These are phyloP conservation scores for Epistrophe eligans DNA, from an alignment of 2,888 invertebrate species.

Conservation along the genomic window DNA sequence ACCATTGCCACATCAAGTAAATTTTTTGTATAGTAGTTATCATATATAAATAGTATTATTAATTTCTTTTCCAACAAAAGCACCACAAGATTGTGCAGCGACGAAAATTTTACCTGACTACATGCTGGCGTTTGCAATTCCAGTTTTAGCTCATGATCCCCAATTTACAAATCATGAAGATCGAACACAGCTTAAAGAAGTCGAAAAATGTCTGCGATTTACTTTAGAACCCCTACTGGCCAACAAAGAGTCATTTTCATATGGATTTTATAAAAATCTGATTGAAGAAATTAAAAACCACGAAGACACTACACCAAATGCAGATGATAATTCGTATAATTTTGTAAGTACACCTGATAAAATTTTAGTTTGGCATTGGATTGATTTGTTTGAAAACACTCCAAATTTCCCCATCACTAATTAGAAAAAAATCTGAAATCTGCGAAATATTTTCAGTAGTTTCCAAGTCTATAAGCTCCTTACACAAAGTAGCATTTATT, in stretches of 20 bases:
- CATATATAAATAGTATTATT: not conserved
- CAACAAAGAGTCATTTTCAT: slow-evolving; percentile 97
- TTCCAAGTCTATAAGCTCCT: no score
- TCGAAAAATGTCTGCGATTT: slow-evolving; percentile 96
- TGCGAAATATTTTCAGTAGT: no score
- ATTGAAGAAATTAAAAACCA: slow-evolving; percentile 97
- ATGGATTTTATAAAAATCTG: slow-evolving; percentile 96
- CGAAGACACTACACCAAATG: slow-evolving; percentile 91
- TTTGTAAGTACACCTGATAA: slow-evolving; percentile 86
- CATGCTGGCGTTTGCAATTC: slow-evolving; percentile 98
- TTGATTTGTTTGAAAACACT: no score
- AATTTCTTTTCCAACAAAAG: slow-evolving; percentile 9
- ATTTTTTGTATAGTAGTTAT: slow-evolving; percentile 16
- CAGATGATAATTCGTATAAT: slow-evolving; percentile 92
- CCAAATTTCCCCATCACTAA: no score
- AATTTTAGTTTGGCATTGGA: no score
- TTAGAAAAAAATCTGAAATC: no score
- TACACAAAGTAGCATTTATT: no score
- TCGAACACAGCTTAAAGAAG: slow-evolving; percentile 89
- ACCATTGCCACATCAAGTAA: slow-evolving; percentile 87
- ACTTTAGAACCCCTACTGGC: slow-evolving; percentile 96
- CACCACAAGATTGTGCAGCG: slow-evolving; percentile 85
- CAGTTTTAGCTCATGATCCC: slow-evolving; percentile 97
- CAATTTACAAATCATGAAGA: slow-evolving; percentile 91
- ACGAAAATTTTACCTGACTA: slow-evolving; percentile 97